These are phyloP conservation scores for Micromesistius poutassou DNA, from an alignment of 2,797 vertebrate species.

Conservation along the genomic window DNA sequence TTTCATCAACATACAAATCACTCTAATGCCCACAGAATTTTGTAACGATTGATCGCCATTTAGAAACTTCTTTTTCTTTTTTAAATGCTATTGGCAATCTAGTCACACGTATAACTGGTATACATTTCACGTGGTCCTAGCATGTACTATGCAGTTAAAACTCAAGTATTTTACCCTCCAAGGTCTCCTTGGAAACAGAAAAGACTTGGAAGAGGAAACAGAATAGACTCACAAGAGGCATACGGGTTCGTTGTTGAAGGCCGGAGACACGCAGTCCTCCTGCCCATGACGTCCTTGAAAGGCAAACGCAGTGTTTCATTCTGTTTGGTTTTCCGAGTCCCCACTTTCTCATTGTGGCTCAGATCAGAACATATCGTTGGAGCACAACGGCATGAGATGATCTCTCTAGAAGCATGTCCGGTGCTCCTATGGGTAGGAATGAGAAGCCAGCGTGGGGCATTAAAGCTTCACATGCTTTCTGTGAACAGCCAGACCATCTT, in stretches of 20 bases:
- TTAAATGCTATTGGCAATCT: constrained; percentile 63
- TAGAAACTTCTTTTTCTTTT: constrained; percentile 5
- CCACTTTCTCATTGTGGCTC: background rate
- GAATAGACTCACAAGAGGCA: constrained; percentile 28
- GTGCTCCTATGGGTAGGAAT: constrained; percentile 1
- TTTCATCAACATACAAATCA: background rate
- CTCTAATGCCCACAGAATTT: background rate
- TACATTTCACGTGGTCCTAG: constrained; percentile 52
- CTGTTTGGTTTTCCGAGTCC: background rate
- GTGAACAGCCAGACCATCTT: constrained; percentile 28
- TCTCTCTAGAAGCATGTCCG: constrained; percentile 16
- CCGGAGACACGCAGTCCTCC: constrained; percentile 27
- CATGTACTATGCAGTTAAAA: constrained; percentile 74
- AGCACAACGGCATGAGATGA: constrained; percentile 41
- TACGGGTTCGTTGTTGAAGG: constrained; percentile 34
- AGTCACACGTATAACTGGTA: constrained; percentile 38
- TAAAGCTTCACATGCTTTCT: background rate
- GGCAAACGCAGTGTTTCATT: constrained; percentile 42
- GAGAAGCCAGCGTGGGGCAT: constrained; percentile 9
- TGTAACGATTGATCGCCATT: background rate
- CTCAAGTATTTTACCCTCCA: constrained; percentile 52
- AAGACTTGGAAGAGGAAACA: constrained; percentile 29
- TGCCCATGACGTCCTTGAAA: constrained; percentile 27
- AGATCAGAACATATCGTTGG: background rate
- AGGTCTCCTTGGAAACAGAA: constrained; percentile 33